phyloP scores from a whole-genome alignment of 2,888 invertebrate species.

The Globia sparganii region DNA sequence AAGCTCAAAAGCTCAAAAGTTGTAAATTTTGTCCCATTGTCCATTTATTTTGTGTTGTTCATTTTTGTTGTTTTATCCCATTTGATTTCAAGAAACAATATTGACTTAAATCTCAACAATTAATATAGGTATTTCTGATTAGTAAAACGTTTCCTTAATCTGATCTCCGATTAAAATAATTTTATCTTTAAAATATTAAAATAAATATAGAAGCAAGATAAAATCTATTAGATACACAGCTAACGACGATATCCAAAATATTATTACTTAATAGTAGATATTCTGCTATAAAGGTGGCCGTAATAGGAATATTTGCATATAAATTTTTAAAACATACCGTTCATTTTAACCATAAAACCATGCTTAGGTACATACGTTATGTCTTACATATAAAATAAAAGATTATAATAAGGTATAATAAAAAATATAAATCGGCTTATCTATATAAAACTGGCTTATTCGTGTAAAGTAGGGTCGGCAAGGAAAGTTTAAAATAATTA shows the following conservation, averaged over 20 bases:
- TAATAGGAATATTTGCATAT: conserved; percentile 77
- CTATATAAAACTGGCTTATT: conserved; percentile 89
- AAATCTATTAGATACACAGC: conserved; percentile 63
- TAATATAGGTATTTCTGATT: neutral
- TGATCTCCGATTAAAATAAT: conserved; percentile 46
- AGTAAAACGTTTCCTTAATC: conserved; percentile 37
- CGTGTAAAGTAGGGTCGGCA: conserved; percentile 81
- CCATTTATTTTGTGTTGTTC: too few species aligned
- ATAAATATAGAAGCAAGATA: conserved; percentile 70
- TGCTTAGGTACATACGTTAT: conserved; percentile 78
- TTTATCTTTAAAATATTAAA: conserved; percentile 49
- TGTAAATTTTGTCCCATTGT: too few species aligned
- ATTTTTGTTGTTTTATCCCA: too few species aligned
- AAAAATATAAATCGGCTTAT: conserved; percentile 90
- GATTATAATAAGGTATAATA: conserved; percentile 84
- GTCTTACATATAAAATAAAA: conserved; percentile 83
- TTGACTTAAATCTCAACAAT: conserved; percentile 12
- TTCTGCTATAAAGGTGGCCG: conserved; percentile 69
- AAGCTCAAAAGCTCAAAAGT: too few species aligned
- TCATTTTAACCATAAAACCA: conserved; percentile 80
- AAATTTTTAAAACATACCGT: conserved; percentile 75
- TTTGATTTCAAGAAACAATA: too few species aligned
- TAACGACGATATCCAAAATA: conserved; percentile 70
- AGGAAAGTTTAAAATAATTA: conserved; percentile 33
- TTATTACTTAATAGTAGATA: conserved; percentile 74